Evolutionary conservation across 1,140 invertebrate genomes (phyloP), one percentile per base, ranked within the genome.

Genomic region (Trichonephila inaurata): DNA sequence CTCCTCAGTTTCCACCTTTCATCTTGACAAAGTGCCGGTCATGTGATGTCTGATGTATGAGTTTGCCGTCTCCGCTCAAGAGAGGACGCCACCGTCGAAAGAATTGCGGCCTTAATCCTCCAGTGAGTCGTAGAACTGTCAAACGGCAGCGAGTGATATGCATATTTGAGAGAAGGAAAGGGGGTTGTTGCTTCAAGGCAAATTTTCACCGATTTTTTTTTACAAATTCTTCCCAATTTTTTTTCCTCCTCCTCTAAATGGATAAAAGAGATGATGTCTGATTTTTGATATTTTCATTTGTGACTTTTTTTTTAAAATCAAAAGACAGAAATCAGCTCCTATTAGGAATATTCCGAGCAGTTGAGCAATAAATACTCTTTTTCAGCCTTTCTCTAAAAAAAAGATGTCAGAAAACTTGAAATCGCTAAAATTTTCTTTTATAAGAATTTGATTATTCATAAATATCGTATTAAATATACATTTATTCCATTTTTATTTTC

Each of bases 11-110:
- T n/a, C 77, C 14, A 60, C 85, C 60, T 87, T 87, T 87, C 85
- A 87, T 81, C 85, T 40, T 93, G 92, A 93, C 92, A 93, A 93
- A 93, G 92, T 93, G 64, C 83, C 92, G 92, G 85, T 93, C 92
- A 93, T 86, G 92, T 93, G 92, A 89, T 40, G 44, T 21, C 92
- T 93, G 92, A 93, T 93, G 92, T 93, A 93, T 93, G 85, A 77
- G 85, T 88, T 93, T 82, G 92, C 92, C 44, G 60, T 82, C 60
- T 86, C 40, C 51, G 66, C 92, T 93, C 92, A 89, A 93, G 40
- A 93, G 92, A 93, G 92, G 92, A 69, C 92, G 61, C 51, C 92
- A 93, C 92, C 60, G 64, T 92, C 91, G 91, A n/a, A 87, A 92
- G 83, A 72, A 87, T 24, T 72, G 33, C 81, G 24, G 72, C 85